Evolutionary conservation across 2,888 invertebrate species (phyloP), one percentile per base, ranked within the genome.

Genomic region (Erebia ligea): DNA sequence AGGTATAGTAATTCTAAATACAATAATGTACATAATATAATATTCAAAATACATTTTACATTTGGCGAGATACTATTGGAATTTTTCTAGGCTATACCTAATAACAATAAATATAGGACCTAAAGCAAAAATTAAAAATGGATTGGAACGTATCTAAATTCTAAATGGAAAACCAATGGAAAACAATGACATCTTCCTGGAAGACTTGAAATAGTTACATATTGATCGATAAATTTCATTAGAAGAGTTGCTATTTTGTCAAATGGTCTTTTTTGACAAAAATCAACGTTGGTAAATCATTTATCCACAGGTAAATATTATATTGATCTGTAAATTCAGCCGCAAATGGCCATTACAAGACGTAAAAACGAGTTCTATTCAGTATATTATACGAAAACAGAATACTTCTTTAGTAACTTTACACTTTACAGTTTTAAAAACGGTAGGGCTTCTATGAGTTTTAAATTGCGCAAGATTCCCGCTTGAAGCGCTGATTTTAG

Each of bases 171-270:
- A 77, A 79, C 78, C n/a, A n/a, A n/a, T n/a, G 62, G 59, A 75
- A 34, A 34, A 34, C 76, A 77, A 79, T 79, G 76, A 76, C 73
- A 80, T 82, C 74, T 79, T 76, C 71, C 40, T 81, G 84, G 84
- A 85, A 85, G 84, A 85, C 81, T 77, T 76, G 75, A 79, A 75
- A 81, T 34, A 25, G 25, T 3, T 72, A 80, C 71, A 59, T 34
- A 68, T 56, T 54, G 66, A 65, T 72, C 58, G 34, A 6, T 34
- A 6, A 6, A 6, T 34, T 34, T 34, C 6, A 34, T 6, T 34
- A 34, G n/a, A 52, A 17, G 17, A 5, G n/a, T 17, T 8, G n/a
- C 15, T 48, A 25, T 25, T 17, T 52, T 21, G 48, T 48, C 42
- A 13, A 34, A 50, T 25, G 62, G 66, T 66, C n/a, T n/a, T 66